phyloP scores from a whole-genome alignment of 2,113 vertebrate genomes.

The Steatornis caripensis region DNA sequence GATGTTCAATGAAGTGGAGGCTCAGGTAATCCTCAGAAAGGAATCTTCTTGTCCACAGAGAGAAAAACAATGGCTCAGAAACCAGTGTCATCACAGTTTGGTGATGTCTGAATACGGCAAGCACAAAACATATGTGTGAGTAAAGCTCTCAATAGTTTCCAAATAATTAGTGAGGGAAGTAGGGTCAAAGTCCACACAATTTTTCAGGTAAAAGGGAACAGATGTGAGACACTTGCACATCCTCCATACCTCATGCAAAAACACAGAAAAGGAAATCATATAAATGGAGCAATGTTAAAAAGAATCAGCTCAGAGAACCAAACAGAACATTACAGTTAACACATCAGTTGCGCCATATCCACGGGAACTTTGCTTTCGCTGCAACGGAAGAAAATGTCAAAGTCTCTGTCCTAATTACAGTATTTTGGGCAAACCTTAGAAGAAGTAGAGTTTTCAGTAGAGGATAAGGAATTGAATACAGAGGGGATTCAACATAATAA shows the following conservation, averaged over 20 bases:
- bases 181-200: neutral
- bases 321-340: neutral
- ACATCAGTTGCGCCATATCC: neutral
- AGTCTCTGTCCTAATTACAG: neutral
- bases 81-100: neutral
- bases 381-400: neutral
- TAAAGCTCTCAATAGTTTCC: neutral
- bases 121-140: neutral
- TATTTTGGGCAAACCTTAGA: neutral
- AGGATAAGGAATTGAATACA: neutral
- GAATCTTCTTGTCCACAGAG: neutral
- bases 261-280: neutral
- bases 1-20: neutral
- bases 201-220: neutral
- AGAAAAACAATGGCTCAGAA: neutral
- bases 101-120: neutral
- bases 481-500: neutral
- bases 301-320: neutral
- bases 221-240: accelerated
- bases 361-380: neutral
- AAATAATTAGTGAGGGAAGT: neutral
- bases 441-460: neutral
- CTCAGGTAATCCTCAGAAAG: neutral
- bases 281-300: neutral
- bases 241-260: neutral